A percentile compares a stretch with the other conserved stretches of the same genome.
Conservation (phyloP, 1,140 invertebrate species). For the Diachasma alloeum region DNA sequence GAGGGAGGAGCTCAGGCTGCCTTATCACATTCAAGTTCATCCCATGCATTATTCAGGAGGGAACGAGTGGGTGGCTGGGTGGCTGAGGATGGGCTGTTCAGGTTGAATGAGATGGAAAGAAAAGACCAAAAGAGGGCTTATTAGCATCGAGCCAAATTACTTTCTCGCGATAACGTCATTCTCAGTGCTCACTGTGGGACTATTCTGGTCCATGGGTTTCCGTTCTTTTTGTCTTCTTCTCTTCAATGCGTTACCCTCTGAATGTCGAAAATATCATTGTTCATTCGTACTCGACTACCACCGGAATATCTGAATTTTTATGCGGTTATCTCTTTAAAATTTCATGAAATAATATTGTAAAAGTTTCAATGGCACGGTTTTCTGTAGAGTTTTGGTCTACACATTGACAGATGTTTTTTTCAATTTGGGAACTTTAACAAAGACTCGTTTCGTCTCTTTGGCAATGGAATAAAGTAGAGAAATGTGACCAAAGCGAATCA, state of each 20-base stretch:
- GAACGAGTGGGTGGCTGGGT: constrained; percentile 7
- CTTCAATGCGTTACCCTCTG: background rate
- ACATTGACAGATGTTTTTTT: background rate
- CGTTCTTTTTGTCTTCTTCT: background rate
- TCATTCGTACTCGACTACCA: background rate
- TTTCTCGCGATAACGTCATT: constrained; percentile 56
- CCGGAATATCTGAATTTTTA: background rate
- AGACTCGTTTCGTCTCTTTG: background rate
- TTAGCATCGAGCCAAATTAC: constrained; percentile 61
- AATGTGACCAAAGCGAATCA: background rate
- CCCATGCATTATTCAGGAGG: constrained; percentile 57
- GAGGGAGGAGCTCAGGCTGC: constrained; percentile 35
- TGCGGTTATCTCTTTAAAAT: background rate
- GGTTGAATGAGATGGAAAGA: constrained; percentile 15
- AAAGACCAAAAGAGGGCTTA: constrained; percentile 40
- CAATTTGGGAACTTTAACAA: background rate
- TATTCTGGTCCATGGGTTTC: constrained; percentile 1
- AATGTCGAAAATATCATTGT: constrained; percentile 5
- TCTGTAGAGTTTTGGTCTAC: background rate
- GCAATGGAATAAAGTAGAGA: background rate
- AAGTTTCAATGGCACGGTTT: background rate
- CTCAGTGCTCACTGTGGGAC: constrained; percentile 46
- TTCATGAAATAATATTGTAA: background rate
- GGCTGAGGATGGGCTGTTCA: constrained; percentile 11
- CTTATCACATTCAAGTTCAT: constrained; percentile 57